Evolutionary conservation across 1,140 invertebrate species (phyloP), one percentile per base, ranked within the genome.

Genomic region (Drosophila rhopaloa): DNA sequence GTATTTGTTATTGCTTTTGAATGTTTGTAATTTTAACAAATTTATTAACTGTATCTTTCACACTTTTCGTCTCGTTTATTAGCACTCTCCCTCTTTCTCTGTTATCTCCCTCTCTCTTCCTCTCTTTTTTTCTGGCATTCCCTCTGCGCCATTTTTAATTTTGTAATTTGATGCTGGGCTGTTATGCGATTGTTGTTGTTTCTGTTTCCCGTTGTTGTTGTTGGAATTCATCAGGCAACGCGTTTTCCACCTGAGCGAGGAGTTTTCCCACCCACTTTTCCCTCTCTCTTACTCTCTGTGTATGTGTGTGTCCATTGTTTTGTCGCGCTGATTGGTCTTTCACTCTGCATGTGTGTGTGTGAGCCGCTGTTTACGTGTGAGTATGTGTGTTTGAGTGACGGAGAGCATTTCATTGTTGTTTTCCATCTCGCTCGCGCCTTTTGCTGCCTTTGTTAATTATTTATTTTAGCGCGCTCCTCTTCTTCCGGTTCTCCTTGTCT

Each of bases 281-380:
- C 24, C 35, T 46, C 14, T 47, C 57, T 37, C 38, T 27, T 32
- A 44, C 41, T 56, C 37, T 41, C 32, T 27, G 48, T 55, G 40
- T 68, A 59, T 84, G 57, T 83, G 78, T 65, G 57, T 78, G 83
- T 88, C 83, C 67, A 86, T 88, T 86, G 83, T 86, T 88, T 86
- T 86, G 83, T 86, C 83, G 80, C 83, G 83, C 83, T 88, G 84
- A 88, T 88, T 88, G 83, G 83, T 88, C 83, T 88, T 89, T 89
- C 83, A 79, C 75, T 72, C 16, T 63, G 16, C 38, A 66, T 57
- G 46, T 59, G 48, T 63, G 44, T 78, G 43, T 70, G 53, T 32
- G 51, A 55, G 68, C 19, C 24, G 8, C 29, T 35, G 29, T 35
- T 32, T 67, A 38, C 55, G 43, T 60, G 54, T 51, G 6, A 32